A percentile compares a stretch with the other conserved stretches of the same genome.
Conservation (phyloP, 2,888 invertebrate species). For the Drosophila picticornis region DNA sequence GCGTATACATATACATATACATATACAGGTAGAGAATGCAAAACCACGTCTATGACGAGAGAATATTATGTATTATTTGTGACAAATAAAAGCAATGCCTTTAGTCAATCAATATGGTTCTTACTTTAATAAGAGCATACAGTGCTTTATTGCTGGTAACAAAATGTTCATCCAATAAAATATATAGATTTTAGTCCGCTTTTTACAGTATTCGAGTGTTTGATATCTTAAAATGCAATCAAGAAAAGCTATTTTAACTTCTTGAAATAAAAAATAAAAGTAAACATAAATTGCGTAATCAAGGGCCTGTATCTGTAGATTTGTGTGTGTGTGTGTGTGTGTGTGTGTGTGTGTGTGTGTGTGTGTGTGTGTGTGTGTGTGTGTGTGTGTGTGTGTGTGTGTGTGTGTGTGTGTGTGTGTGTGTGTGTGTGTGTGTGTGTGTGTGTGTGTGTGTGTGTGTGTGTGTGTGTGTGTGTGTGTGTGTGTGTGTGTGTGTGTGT, state of each 20-base stretch:
- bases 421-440: neutral
- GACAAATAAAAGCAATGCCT: neutral
- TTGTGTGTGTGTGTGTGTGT: neutral
- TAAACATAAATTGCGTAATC: conserved; percentile 2
- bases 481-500: neutral
- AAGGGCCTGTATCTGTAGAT: neutral
- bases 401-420: neutral
- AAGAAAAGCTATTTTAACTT: neutral
- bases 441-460: neutral
- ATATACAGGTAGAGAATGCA: neutral
- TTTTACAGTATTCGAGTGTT: neutral
- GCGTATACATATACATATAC: neutral
- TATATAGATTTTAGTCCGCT: neutral
- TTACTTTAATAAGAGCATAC: neutral
- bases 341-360: neutral
- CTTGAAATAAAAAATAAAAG: neutral
- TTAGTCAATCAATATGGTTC: conserved; percentile 3
- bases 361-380: neutral
- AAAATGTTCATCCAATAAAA: neutral
- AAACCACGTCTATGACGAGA: conserved; percentile 2
- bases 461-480: neutral
- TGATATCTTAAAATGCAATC: neutral
- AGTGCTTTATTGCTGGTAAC: neutral
- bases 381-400: neutral
- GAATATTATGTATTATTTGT: neutral